A percentile compares a stretch with the other conserved stretches of the same genome.
Evolutionary conservation across 2,888 invertebrate genomes (phyloP).

Genomic region (Entomobrya proxima): DNA sequence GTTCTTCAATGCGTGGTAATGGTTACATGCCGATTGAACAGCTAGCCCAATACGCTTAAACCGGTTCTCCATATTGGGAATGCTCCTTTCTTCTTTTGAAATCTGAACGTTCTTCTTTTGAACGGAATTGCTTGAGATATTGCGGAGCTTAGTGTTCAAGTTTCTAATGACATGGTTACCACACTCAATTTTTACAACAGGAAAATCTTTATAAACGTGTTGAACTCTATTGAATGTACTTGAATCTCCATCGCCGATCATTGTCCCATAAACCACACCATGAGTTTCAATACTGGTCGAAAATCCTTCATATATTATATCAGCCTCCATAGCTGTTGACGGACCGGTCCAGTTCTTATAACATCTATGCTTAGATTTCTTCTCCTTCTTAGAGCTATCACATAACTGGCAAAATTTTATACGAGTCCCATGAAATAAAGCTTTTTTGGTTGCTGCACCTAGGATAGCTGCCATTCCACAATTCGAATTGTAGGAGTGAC

Average conservation of each 20-base stretch:
- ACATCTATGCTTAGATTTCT: conserved; percentile 54
- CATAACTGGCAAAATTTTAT: background rate
- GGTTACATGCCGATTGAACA: background rate
- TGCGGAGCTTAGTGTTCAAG: conserved; percentile 42
- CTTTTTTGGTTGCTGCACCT: conserved; percentile 57
- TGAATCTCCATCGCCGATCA: conserved; percentile 72
- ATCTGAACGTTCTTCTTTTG: background rate
- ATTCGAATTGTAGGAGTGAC: background rate
- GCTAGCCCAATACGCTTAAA: background rate
- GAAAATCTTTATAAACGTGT: background rate
- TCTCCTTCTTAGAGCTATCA: background rate
- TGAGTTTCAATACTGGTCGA: conserved; percentile 61
- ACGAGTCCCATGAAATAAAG: background rate
- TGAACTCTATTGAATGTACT: conserved; percentile 59
- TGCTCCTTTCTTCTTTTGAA: background rate
- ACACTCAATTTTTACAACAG: conserved; percentile 70
- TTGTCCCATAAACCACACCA: conserved; percentile 52
- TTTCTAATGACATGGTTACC: conserved; percentile 63
- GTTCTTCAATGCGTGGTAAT: background rate
- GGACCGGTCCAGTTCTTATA: conserved; percentile 66
- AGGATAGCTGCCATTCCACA: conserved; percentile 48
- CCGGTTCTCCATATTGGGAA: background rate
- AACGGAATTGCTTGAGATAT: background rate
- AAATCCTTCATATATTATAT: conserved; percentile 69
- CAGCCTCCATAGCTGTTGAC: conserved; percentile 70